Evolutionary conservation across 2,797 vertebrate species (phyloP), one percentile per base, ranked within the genome.

Genomic region (Aeoliscus strigatus): DNA sequence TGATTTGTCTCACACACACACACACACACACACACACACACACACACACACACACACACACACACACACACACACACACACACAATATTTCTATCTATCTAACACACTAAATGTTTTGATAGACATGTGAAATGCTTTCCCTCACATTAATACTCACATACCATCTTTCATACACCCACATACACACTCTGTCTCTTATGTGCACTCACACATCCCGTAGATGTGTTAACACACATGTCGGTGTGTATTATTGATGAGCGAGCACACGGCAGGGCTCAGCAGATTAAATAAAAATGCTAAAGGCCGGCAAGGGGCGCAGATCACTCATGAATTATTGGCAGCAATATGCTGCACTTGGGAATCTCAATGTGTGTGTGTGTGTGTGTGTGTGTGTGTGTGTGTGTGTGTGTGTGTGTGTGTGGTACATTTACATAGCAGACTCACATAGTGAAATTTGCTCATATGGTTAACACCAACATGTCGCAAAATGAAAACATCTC

Each of bases 281-380:
- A 90, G 89, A 92, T 92, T 92, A 93, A 93, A 92, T 91, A 86
- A 91, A 87, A 94, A 90, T 89, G 90, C 91, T 93, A 90, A 93
- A 91, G 90, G 91, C 89, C 82, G 85, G 75, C 77, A 80, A 86
- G 89, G 74, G 90, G 88, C 86, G 81, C 84, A 86, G 90, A 93
- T 93, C 90, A 89, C 89, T 94, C 91, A 92, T 92, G 88, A 93
- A 95, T 94, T 92, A 94, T 92, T 94, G 91, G 89, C 88, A 87
- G 81, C 57, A 75, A 82, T 85, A 87, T 86, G 86, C 86, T 78
- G 79, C 87, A 68, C 90, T 83, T 82, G 86, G 87, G 89, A 91
- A 87, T 89, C 86, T 89, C 81, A 86, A 85, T 89, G 84, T 89
- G 27, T 3, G n/a, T 14, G 14, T 34, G 26, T 37, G 24, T 39